Conservation (phyloP, 2,888 invertebrate species). For the Tridacna gigas region DNA sequence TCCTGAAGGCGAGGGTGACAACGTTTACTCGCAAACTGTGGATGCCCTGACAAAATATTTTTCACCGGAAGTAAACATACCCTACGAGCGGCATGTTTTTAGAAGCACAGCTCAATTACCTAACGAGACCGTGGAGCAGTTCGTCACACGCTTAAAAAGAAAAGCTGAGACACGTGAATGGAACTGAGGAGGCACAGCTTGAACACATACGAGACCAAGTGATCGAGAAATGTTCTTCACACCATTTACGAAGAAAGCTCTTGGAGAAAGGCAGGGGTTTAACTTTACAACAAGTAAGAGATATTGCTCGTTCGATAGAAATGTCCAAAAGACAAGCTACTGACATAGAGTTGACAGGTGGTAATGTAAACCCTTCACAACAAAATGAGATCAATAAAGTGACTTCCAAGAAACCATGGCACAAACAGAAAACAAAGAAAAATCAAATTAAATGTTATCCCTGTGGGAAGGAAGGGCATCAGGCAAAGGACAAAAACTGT, state of each 20-base stretch:
- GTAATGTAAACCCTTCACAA: not conserved
- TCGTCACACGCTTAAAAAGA: not conserved
- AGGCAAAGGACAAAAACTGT: not conserved
- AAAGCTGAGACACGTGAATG: not conserved
- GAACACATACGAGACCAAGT: slow-evolving; percentile 18
- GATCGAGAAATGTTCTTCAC: slow-evolving; percentile 46
- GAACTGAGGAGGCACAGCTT: not conserved
- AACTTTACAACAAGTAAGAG: slow-evolving; percentile 32
- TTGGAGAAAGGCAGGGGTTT: slow-evolving; percentile 41
- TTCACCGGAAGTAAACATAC: not conserved
- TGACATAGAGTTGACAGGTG: not conserved
- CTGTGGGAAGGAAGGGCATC: not conserved
- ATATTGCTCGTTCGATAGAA: slow-evolving; percentile 15
- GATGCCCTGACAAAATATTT: not conserved
- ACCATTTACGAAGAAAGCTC: slow-evolving; percentile 39
- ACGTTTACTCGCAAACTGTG: not conserved
- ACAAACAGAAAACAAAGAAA: not conserved
- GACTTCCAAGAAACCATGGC: not conserved
- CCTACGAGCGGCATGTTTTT: not conserved
- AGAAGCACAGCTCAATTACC: not conserved
- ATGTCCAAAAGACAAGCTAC: not conserved
- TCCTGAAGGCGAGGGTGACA: not conserved
- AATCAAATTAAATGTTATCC: not conserved
- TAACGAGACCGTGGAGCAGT: not conserved
- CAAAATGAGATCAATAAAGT: slow-evolving; percentile 4